Conservation (phyloP, 2,797 vertebrate genomes). For the Psittacula derbiana region DNA sequence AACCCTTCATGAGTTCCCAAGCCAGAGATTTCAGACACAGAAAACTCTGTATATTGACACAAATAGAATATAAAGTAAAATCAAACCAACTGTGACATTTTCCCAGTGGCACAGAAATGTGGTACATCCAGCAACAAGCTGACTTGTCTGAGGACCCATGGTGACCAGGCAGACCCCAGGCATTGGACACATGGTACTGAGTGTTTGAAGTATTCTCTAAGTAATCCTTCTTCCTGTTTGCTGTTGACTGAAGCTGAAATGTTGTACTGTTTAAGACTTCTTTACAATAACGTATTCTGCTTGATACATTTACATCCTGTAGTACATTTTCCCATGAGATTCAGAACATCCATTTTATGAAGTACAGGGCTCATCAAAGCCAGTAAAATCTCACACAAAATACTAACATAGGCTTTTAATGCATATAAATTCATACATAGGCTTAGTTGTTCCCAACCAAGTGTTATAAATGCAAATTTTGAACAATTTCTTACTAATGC, state of each 20-base stretch:
- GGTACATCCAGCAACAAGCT: not conserved
- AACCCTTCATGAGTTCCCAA: not conserved
- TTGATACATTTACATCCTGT: not conserved
- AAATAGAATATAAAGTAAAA: not conserved
- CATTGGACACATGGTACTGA: accelerated
- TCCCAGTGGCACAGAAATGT: not conserved
- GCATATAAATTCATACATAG: not conserved
- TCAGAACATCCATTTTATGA: not conserved
- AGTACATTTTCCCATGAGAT: not conserved
- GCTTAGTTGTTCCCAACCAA: not conserved
- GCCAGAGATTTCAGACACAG: not conserved
- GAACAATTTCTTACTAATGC: not conserved
- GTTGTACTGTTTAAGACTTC: not conserved
- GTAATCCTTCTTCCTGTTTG: not conserved
- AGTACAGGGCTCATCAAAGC: not conserved
- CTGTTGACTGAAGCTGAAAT: not conserved
- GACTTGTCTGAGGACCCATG: accelerated
- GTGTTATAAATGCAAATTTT: not conserved
- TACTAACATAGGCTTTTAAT: not conserved
- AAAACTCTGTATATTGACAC: not conserved
- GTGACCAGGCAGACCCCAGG: not conserved
- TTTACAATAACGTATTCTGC: not conserved
- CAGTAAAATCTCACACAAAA: not conserved
- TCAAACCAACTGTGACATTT: not conserved
- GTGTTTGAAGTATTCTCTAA: not conserved